These are phyloP conservation scores for Norana najaformis DNA, from an alignment of 2,888 invertebrate species.

Conservation along the genomic window DNA sequence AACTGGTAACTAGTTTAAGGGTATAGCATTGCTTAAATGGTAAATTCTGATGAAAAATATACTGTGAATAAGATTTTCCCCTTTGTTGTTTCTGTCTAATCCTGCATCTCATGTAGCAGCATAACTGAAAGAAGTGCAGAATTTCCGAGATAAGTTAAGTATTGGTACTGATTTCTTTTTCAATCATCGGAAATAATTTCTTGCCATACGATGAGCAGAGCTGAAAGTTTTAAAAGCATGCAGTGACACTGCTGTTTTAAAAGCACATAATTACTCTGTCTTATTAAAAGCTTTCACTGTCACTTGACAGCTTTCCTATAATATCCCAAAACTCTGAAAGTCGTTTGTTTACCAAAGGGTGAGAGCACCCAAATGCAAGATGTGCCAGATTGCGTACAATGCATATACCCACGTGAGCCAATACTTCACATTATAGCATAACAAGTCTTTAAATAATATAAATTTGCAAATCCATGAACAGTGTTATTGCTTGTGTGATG, in stretches of 20 bases:
- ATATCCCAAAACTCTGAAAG: too few relatives aligned
- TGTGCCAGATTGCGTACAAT: background rate
- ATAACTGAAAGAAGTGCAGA: background rate
- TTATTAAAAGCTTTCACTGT: background rate
- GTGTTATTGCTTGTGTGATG: background rate
- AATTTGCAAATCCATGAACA: background rate
- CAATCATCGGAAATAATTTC: background rate
- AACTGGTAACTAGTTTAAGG: slow-evolving; percentile 4
- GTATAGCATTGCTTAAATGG: background rate
- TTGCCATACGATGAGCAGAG: background rate
- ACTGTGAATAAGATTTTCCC: background rate
- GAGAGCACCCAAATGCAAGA: background rate
- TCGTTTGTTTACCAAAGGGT: too few relatives aligned
- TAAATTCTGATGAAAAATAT: background rate
- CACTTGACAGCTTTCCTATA: too few relatives aligned
- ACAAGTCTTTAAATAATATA: background rate
- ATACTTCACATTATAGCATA: background rate
- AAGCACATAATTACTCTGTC: background rate
- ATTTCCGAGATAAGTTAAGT: background rate
- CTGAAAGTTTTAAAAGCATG: background rate
- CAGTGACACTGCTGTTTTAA: background rate
- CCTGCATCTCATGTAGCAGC: background rate
- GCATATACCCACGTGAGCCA: background rate
- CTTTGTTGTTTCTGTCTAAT: background rate
- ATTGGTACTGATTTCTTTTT: background rate